Evolutionary conservation across 2,113 vertebrate genomes (phyloP).

Genomic region (Monarcha castaneiventris): DNA sequence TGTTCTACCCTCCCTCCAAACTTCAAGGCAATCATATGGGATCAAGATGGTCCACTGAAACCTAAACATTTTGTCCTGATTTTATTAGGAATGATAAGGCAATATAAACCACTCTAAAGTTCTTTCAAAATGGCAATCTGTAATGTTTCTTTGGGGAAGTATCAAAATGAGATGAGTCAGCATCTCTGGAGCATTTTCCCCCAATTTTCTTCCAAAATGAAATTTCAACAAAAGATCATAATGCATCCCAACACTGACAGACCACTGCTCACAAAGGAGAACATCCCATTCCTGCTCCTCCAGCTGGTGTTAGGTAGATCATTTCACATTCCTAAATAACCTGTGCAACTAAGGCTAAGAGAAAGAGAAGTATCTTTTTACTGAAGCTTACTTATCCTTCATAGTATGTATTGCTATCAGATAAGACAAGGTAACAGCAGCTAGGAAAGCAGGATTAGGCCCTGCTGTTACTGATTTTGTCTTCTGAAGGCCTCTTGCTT

Average conservation of each 20-base stretch:
- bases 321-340: not conserved
- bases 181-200: not conserved
- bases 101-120: not conserved
- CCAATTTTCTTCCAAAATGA: not conserved
- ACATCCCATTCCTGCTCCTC: not conserved
- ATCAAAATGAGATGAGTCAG: constrained; percentile 15
- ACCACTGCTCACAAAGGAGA: not conserved
- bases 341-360: not conserved
- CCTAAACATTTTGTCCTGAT: not conserved
- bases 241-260: not conserved
- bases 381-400: not conserved
- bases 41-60: not conserved
- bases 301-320: not conserved
- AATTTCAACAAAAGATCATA: not conserved
- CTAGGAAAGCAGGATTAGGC: not conserved
- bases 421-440: not conserved
- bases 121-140: not conserved
- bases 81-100: constrained; percentile 10
- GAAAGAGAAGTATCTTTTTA: not conserved
- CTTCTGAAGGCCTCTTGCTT: not conserved
- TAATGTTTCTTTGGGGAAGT: not conserved
- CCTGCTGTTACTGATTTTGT: not conserved
- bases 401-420: not conserved
- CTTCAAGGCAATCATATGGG: not conserved
- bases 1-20: not conserved